phyloP scores from a whole-genome alignment of 2,113 vertebrate species.

The Bubo blakistoni region DNA sequence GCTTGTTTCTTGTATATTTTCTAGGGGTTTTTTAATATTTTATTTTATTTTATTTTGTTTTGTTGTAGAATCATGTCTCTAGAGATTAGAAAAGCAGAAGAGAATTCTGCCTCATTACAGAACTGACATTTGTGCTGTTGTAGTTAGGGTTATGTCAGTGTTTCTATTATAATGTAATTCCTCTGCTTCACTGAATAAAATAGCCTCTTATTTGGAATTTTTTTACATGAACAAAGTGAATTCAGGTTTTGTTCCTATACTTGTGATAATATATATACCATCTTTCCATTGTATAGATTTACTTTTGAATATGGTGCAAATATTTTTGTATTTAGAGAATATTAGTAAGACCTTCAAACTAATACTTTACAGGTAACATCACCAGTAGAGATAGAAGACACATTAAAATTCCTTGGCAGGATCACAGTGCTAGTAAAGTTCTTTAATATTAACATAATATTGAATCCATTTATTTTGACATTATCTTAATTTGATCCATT shows the following conservation, averaged over 20 bases:
- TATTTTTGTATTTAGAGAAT: background rate
- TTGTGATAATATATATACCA: background rate
- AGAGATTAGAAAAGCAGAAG: background rate
- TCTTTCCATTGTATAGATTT: background rate
- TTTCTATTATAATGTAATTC: slow-evolving; percentile 27
- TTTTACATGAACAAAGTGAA: background rate
- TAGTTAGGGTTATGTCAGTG: background rate
- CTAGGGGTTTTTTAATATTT: background rate
- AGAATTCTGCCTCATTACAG: slow-evolving; percentile 30
- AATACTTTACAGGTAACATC: background rate
- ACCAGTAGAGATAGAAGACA: background rate
- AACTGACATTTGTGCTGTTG: background rate
- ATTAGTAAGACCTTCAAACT: background rate
- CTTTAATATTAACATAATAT: slow-evolving; percentile 65
- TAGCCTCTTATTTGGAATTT: background rate
- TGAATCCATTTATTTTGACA: slow-evolving; percentile 64
- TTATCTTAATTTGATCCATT: slow-evolving; percentile 74
- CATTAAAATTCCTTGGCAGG: background rate
- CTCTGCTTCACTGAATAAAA: background rate
- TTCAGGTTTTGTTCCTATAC: background rate
- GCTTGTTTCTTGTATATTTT: background rate
- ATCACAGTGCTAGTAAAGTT: background rate
- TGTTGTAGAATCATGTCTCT: background rate
- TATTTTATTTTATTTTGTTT: background rate
- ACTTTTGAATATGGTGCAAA: background rate